Conservation (phyloP, 35 echinoderm and acorn worm genomes). For the Heliocidaris tuberculata region DNA sequence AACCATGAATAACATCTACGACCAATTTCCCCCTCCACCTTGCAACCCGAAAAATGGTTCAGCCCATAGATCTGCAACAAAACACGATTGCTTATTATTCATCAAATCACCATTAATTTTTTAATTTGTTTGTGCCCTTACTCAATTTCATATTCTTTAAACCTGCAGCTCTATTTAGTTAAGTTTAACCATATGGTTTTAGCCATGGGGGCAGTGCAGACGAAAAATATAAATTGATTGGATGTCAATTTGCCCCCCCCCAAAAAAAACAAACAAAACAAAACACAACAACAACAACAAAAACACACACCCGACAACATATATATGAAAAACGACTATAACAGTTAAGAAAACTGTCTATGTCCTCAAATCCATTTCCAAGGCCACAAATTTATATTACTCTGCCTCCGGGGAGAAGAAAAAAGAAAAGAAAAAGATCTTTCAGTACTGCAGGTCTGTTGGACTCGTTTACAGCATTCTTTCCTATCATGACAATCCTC, state of each 20-base stretch:
- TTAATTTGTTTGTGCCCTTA: neutral
- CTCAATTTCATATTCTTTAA: neutral
- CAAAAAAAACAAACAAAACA: too few relatives aligned
- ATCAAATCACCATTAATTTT: neutral
- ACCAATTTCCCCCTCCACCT: too few relatives aligned
- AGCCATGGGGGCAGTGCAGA: neutral
- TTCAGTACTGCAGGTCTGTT: slow-evolving; percentile 9
- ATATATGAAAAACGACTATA: neutral
- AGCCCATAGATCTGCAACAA: neutral
- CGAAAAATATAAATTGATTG: neutral
- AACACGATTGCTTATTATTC: neutral
- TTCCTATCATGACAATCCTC: slow-evolving; percentile 3
- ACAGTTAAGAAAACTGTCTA: neutral
- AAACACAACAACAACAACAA: too few relatives aligned
- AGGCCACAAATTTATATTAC: slow-evolving; percentile 11
- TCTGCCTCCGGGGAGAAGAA: neutral
- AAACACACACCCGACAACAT: too few relatives aligned
- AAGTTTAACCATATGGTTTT: neutral
- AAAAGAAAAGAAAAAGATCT: slow-evolving; percentile 14
- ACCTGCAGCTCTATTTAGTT: neutral
- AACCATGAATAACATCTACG: too few relatives aligned
- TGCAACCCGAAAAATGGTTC: neutral
- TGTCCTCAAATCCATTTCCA: neutral
- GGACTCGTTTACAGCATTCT: slow-evolving; percentile 3
- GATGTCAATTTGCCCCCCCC: neutral